A percentile compares a stretch with the other conserved stretches of the same genome.
phyloP scores from a whole-genome alignment of 2,797 vertebrate species.

The Myotis daubentonii region DNA sequence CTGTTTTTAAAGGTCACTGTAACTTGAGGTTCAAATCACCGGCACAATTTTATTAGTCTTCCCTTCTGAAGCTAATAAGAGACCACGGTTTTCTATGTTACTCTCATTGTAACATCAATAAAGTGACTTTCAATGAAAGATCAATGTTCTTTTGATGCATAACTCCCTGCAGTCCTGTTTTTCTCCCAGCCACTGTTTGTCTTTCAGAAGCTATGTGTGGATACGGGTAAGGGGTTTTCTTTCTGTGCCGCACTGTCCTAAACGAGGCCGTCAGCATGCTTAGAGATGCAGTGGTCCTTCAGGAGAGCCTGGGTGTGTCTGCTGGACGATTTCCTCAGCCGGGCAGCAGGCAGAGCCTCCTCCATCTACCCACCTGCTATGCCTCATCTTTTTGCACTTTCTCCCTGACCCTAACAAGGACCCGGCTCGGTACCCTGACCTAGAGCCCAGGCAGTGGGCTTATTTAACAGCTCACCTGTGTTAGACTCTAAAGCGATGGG shows the following conservation, averaged over 20 bases:
- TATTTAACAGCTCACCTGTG: neutral
- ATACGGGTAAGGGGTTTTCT: neutral
- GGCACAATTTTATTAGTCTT: constrained; percentile 83
- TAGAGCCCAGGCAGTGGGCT: neutral
- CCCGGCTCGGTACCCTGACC: neutral
- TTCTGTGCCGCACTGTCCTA: neutral
- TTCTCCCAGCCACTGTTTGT: neutral
- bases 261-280: neutral
- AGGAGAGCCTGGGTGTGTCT: neutral
- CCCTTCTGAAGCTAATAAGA: constrained; percentile 82
- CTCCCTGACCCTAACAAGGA: neutral
- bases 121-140: constrained; percentile 85
- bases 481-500: neutral
- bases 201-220: neutral
- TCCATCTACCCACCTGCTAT: neutral
- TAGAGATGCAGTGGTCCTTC: neutral
- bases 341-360: neutral
- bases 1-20: constrained; percentile 83
- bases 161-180: neutral
- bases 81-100: constrained; percentile 85
- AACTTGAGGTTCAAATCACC: constrained; percentile 81
- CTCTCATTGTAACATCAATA: constrained; percentile 85
- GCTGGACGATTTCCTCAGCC: neutral
- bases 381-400: neutral
- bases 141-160: constrained; percentile 73